phyloP scores from a whole-genome alignment of 1,140 invertebrate genomes.

The Luehdorfia chinensis region DNA sequence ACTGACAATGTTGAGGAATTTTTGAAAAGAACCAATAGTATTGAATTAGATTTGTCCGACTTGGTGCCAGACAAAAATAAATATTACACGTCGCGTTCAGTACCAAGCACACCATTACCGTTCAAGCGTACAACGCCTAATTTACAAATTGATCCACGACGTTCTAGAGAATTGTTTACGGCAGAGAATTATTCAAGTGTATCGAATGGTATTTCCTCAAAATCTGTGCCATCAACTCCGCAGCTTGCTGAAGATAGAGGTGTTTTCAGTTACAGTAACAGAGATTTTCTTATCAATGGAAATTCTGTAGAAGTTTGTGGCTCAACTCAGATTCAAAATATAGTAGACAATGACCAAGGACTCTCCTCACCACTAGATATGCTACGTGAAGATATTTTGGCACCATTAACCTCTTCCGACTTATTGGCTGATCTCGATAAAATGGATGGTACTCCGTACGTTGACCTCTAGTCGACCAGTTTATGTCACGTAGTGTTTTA shows the following conservation, averaged over 20 bases:
- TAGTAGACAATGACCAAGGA: constrained; percentile 49
- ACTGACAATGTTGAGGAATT: constrained; percentile 61
- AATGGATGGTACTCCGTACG: constrained; percentile 58
- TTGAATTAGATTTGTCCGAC: constrained; percentile 65
- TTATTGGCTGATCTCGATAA: constrained; percentile 66
- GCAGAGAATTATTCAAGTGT: constrained; percentile 43
- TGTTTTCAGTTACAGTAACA: constrained; percentile 79
- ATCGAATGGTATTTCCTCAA: constrained; percentile 73
- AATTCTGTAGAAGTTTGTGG: constrained; percentile 71
- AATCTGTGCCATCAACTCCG: constrained; percentile 82
- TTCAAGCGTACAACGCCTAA: constrained; percentile 60
- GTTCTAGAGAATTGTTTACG: constrained; percentile 48
- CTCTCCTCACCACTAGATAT: constrained; percentile 59
- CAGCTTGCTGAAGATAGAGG: constrained; percentile 67
- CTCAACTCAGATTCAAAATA: constrained; percentile 37
- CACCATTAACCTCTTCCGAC: constrained; percentile 49
- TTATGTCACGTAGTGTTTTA: constrained; percentile 21
- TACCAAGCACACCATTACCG: constrained; percentile 81
- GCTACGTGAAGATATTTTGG: constrained; percentile 58
- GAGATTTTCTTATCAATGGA: constrained; percentile 80
- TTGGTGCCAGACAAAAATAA: constrained; percentile 62
- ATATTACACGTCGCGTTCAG: constrained; percentile 78
- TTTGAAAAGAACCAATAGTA: constrained; percentile 61
- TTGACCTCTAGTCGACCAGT: constrained; percentile 61
- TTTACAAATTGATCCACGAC: constrained; percentile 58